Evolutionary conservation across 2,888 invertebrate genomes (phyloP), one percentile per base, ranked within the genome.

Genomic region (Neria commutata): DNA sequence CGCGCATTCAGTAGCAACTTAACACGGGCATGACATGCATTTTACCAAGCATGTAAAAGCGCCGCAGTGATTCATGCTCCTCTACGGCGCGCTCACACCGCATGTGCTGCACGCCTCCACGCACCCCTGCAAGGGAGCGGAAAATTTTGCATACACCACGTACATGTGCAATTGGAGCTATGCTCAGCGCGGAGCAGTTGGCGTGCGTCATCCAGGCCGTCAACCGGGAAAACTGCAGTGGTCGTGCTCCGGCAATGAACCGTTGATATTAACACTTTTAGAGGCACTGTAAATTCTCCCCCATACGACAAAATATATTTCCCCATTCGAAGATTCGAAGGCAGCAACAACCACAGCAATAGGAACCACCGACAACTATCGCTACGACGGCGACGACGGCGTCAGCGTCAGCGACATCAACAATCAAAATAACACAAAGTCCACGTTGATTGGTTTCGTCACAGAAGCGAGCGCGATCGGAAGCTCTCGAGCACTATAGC

Each of bases 1-100:
- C n/a, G n/a, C n/a, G n/a, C n/a, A n/a, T n/a, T n/a, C n/a, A n/a
- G n/a, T n/a, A n/a, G n/a, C n/a, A n/a, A n/a, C n/a, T n/a, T n/a
- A 61, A 56, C 54, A 57, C 55, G 66, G 66, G 68, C 73, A 74
- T 70, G 73, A 67, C 75, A 67, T 68, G 75, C 72, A 74, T 76
- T n/a, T n/a, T n/a, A n/a, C n/a, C n/a, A n/a, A n/a, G n/a, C n/a
- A n/a, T n/a, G n/a, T n/a, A n/a, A n/a, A n/a, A n/a, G n/a, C n/a
- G n/a, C n/a, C n/a, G n/a, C n/a, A n/a, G n/a, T n/a, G n/a, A n/a
- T n/a, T n/a, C n/a, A n/a, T n/a, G n/a, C n/a, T n/a, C n/a, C n/a
- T n/a, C n/a, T n/a, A n/a, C n/a, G n/a, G n/a, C n/a, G n/a, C n/a
- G n/a, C n/a, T n/a, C n/a, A n/a, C n/a, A n/a, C n/a, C n/a, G n/a